These are phyloP conservation scores for Stegastes partitus DNA, from an alignment of 2,113 vertebrate species.

Conservation along the genomic window DNA sequence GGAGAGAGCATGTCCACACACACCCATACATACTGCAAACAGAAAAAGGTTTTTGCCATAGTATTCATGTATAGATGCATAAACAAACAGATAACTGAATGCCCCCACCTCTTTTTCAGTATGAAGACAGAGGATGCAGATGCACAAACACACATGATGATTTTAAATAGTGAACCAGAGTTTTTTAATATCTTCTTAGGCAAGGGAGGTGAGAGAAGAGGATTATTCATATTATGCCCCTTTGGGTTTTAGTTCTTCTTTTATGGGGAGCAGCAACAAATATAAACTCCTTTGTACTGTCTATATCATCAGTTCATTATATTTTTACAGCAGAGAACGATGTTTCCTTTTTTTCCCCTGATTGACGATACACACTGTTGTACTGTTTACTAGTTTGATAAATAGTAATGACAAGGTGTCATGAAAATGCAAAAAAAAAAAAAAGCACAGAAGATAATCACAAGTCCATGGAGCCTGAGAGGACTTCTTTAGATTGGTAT, in stretches of 20 bases:
- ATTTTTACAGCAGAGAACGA: slow-evolving; percentile 3
- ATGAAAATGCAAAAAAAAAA: background rate
- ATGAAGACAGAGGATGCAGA: slow-evolving; percentile 31
- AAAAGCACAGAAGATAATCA: background rate
- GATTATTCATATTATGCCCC: slow-evolving; percentile 34
- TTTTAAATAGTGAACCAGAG: background rate
- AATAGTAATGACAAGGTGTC: background rate
- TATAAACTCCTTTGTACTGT: background rate
- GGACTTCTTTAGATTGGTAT: too few relatives aligned
- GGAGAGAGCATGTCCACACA: slow-evolving; percentile 50
- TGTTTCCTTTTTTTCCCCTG: slow-evolving; percentile 9
- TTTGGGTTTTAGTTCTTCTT: slow-evolving; percentile 8
- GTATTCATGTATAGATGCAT: slow-evolving; percentile 42
- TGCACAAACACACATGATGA: slow-evolving; percentile 22
- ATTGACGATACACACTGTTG: background rate
- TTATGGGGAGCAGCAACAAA: slow-evolving; percentile 28
- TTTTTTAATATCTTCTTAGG: slow-evolving; percentile 21
- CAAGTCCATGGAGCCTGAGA: background rate
- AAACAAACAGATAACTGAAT: slow-evolving; percentile 45
- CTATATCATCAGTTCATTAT: slow-evolving; percentile 6
- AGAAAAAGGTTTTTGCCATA: slow-evolving; percentile 58
- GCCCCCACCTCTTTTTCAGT: slow-evolving; percentile 37
- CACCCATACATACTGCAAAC: slow-evolving; percentile 31
- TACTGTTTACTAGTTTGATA: background rate
- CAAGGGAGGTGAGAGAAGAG: slow-evolving; percentile 15